These are phyloP conservation scores for Leptopilina drosophilae DNA, from an alignment of 2,888 invertebrate genomes.

Conservation along the genomic window DNA sequence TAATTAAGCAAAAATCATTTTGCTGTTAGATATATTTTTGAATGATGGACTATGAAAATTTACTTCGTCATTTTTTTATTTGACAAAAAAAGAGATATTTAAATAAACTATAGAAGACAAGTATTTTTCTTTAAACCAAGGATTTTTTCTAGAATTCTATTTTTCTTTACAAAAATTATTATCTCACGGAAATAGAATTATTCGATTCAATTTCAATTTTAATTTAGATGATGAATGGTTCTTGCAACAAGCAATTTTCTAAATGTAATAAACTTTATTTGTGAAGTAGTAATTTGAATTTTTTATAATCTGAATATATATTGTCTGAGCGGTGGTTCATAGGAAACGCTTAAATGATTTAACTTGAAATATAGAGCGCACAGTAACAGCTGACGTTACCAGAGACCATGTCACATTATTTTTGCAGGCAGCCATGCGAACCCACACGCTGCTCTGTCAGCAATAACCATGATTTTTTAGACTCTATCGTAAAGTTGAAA, in stretches of 20 bases:
- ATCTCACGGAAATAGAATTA: too few species aligned
- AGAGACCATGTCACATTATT: conserved; percentile 71
- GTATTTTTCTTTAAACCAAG: too few species aligned
- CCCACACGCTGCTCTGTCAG: conserved; percentile 65
- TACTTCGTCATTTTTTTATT: too few species aligned
- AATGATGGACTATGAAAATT: too few species aligned
- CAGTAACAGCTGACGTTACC: conserved; percentile 69
- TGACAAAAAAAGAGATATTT: too few species aligned
- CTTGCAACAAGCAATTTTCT: not conserved
- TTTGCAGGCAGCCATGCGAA: conserved; percentile 70
- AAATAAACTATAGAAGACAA: too few species aligned
- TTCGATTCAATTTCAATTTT: too few species aligned
- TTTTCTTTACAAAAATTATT: too few species aligned
- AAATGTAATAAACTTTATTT: conserved; percentile 17
- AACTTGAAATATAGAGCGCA: conserved; percentile 66
- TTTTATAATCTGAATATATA: conserved; percentile 11
- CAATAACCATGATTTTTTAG: conserved; percentile 66
- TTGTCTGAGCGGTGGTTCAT: conserved; percentile 15
- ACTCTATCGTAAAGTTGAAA: conserved; percentile 51
- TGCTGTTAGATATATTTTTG: too few species aligned
- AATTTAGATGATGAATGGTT: not conserved
- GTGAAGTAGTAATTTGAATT: conserved; percentile 10
- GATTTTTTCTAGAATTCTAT: too few species aligned
- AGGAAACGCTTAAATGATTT: conserved; percentile 51
- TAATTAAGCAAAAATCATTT: too few species aligned